phyloP scores from a whole-genome alignment of 2,797 vertebrate species.

The Macropus fuliginosus region DNA sequence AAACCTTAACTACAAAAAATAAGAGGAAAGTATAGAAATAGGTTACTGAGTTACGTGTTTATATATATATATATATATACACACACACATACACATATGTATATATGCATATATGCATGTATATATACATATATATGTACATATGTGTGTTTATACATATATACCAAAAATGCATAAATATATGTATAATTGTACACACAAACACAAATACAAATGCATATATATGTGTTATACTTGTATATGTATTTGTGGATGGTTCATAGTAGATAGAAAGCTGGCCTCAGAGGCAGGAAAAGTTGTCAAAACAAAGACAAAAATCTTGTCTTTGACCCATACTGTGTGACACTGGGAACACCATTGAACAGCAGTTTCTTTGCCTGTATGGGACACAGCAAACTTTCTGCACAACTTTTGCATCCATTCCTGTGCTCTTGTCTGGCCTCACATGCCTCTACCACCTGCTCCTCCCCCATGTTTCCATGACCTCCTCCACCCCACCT shows the following conservation, averaged over 20 bases:
- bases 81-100: accelerated
- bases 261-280: not conserved
- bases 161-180: too few relatives aligned
- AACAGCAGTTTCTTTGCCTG: not conserved
- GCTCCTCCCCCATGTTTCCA: not conserved
- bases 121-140: too few relatives aligned
- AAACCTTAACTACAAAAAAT: not conserved
- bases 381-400: not conserved
- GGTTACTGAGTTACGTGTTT: not conserved
- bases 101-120: not conserved
- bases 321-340: not conserved
- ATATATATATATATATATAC: not conserved
- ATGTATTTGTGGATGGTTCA: not conserved
- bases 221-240: too few relatives aligned
- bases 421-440: not conserved
- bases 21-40: not conserved
- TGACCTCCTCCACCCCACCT: not conserved
- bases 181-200: not conserved
- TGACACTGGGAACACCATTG: not conserved
- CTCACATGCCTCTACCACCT: not conserved
- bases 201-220: not conserved
- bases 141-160: not conserved
- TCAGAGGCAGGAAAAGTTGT: not conserved
- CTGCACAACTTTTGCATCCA: accelerated
- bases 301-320: too few relatives aligned